phyloP scores from a whole-genome alignment of 2,888 invertebrate genomes.

The Apamea epomidion region DNA sequence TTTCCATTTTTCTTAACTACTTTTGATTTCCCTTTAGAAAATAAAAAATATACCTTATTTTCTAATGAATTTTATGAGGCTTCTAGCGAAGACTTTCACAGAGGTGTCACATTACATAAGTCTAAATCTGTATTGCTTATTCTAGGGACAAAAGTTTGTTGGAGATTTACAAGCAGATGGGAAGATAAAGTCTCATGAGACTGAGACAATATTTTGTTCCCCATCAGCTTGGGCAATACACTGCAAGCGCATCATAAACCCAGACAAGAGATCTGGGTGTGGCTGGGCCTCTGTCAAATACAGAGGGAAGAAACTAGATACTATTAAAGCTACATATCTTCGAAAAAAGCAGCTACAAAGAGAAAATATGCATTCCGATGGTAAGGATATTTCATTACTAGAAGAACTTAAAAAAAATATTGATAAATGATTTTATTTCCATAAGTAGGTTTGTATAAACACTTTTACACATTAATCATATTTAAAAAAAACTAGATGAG shows the following conservation, averaged over 20 bases:
- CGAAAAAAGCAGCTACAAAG: constrained; percentile 92
- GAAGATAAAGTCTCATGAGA: constrained; percentile 96
- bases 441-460: too few relatives aligned
- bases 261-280: constrained; percentile 97
- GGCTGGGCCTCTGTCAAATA: constrained; percentile 98
- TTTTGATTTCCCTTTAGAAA: background rate
- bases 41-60: background rate
- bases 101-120: background rate
- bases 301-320: constrained; percentile 96
- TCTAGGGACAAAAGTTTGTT: constrained; percentile 96
- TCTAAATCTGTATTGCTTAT: constrained; percentile 13
- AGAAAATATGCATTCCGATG: constrained; percentile 89
- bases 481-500: too few relatives aligned
- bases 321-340: constrained; percentile 96
- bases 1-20: background rate
- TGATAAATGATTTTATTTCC: too few relatives aligned
- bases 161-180: constrained; percentile 96
- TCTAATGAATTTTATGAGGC: background rate
- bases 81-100: background rate
- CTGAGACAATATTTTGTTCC: constrained; percentile 96
- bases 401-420: too few relatives aligned
- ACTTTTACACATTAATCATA: too few relatives aligned
- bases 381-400: constrained; percentile 67
- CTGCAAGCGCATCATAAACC: constrained; percentile 97
- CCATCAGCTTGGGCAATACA: constrained; percentile 98